Base-by-base conservation (phyloP, 2,797 vertebrate species). In the Karalla daura region DNA sequence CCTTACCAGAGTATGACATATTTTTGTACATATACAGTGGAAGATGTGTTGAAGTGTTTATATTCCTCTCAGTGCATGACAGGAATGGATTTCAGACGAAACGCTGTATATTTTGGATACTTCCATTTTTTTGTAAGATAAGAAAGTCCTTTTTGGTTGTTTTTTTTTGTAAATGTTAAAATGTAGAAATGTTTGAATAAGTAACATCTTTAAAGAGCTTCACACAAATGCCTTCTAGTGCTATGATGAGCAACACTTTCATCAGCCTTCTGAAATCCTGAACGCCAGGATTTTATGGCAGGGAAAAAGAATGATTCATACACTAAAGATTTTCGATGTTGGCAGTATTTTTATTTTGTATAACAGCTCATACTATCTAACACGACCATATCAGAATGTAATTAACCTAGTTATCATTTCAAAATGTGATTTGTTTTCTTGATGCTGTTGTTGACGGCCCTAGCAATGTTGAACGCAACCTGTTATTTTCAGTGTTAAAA, bases 111-210 rank as follows among this genome's bases (percentile, higher is more conserved):
- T 84, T 84, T 69, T 71, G 49, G 58, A 85, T 66, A 68, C 43
- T 54, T 64, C 43, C 7, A 40, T 63, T 70, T 72, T 80, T 85
- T 80, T 85, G 66, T 78, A 70, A 83, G 74, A 71, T 65, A 76
- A 74, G 23, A 60, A 32, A 20, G 10, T 68, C 43, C 36, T 61
- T 20, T 9, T 55, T 5, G n/a, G n/a, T n/a, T n/a, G n/a, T n/a
- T n/a, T n/a, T 5, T 58, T 68, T 61, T 60, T 85, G 65, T 87
- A 73, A 82, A 86, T 85, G 44, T 77, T 12, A 30, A n/a, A n/a
- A 61, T 74, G 39, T 80, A 67, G 72, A 79, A 59, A 63, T 47
- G 28, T 60, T 66, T 54, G 23, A 73, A 45, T 74, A 52, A 56
- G 30, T 54, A 70, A 70, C 20, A 51, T 55, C 5, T 52, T n/a